phyloP scores from a whole-genome alignment of 2,113 vertebrate genomes.

The Dunckerocampus dactyliophorus region DNA sequence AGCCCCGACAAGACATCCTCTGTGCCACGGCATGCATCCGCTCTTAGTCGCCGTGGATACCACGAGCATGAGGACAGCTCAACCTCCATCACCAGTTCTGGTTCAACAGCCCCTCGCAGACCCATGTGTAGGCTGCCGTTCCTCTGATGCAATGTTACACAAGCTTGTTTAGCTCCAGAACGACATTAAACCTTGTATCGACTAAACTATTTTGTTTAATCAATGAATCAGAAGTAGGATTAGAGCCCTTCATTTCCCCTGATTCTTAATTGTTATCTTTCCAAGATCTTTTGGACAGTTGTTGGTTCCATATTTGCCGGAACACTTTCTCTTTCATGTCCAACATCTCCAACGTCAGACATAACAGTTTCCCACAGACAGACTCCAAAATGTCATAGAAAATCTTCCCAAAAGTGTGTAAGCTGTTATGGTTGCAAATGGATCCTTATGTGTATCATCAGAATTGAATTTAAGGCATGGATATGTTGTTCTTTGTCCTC shows the following conservation, averaged over 20 bases:
- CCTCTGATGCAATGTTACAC: neutral
- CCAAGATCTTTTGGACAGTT: no score
- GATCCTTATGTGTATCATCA: no score
- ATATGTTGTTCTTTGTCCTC: constrained; percentile 2
- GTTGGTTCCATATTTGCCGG: no score
- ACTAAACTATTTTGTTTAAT: neutral
- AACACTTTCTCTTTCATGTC: no score
- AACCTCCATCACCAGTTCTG: constrained; percentile 87
- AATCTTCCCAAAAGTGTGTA: no score
- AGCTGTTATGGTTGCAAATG: no score
- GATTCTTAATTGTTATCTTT: no score
- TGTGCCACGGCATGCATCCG: constrained; percentile 84
- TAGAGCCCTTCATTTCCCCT: no score
- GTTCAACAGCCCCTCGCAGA: constrained; percentile 87
- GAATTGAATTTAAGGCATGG: neutral
- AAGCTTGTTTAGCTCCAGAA: neutral
- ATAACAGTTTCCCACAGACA: no score
- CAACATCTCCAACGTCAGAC: no score
- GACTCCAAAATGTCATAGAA: no score
- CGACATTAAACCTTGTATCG: neutral
- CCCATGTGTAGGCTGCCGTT: constrained; percentile 79
- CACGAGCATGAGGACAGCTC: constrained; percentile 87
- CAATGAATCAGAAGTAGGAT: no score
- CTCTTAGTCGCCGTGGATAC: constrained; percentile 80
- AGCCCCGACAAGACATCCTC: constrained; percentile 92